A percentile compares a stretch with the other conserved stretches of the same genome.
Conservation (phyloP, 2,113 vertebrate species). For the Petromus typicus region DNA sequence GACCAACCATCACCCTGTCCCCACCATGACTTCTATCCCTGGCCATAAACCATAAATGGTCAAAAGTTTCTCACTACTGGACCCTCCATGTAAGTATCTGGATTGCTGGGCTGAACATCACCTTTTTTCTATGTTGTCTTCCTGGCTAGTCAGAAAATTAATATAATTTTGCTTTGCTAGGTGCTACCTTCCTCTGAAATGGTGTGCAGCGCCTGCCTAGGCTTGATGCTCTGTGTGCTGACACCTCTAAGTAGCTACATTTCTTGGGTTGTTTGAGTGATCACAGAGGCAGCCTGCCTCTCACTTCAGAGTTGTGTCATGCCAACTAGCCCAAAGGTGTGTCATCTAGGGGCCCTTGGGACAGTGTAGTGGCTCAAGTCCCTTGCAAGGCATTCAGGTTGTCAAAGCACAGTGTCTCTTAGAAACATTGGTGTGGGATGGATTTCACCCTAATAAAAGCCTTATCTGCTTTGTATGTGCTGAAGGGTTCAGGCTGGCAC, state of each 20-base stretch:
- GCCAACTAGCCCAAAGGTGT: neutral
- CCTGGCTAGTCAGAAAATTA: neutral
- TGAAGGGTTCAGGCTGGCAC: neutral
- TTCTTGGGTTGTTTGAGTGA: neutral
- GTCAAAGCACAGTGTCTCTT: neutral
- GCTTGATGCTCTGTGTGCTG: neutral
- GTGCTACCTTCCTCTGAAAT: neutral
- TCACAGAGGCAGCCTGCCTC: neutral
- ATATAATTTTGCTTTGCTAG: neutral
- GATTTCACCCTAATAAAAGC: neutral
- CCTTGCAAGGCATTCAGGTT: neutral
- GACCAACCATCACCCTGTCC: too few species aligned
- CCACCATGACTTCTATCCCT: neutral
- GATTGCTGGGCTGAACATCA: neutral
- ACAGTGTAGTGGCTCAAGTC: too few species aligned
- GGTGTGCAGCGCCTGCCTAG: accelerated
- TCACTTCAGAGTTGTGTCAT: neutral
- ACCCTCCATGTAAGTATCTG: neutral
- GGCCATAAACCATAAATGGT: neutral
- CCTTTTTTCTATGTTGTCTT: neutral
- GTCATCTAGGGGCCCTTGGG: neutral
- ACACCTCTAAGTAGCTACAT: neutral
- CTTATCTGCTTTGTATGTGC: neutral
- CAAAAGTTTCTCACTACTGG: neutral
- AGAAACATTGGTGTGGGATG: neutral